A percentile compares a stretch with the other conserved stretches of the same genome.
phyloP scores from a whole-genome alignment of 2,888 invertebrate species.

The Drosophila paracracens region DNA sequence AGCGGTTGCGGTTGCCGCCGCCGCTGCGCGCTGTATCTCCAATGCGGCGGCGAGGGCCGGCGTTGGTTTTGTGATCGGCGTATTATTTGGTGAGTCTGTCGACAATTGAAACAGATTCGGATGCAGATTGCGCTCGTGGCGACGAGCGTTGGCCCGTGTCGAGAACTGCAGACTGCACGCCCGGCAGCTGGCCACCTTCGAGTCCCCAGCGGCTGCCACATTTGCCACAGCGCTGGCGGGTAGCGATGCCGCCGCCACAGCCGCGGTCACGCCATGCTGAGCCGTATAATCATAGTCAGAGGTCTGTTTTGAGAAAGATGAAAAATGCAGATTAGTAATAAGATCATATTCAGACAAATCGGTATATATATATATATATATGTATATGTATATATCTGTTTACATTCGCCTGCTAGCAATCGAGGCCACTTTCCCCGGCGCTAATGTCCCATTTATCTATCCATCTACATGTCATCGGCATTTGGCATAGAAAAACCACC shows the following conservation, averaged over 20 bases:
- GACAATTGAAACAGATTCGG: slow-evolving; percentile 82
- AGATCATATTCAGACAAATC: neutral
- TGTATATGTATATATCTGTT: neutral
- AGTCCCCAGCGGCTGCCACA: slow-evolving; percentile 73
- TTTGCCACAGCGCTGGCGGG: slow-evolving; percentile 71
- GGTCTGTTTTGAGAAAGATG: slow-evolving; percentile 41
- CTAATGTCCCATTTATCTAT: neutral
- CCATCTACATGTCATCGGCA: neutral
- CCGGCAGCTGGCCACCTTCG: slow-evolving; percentile 83
- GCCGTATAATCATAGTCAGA: slow-evolving; percentile 71
- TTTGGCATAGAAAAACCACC: neutral
- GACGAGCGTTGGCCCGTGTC: slow-evolving; percentile 85
- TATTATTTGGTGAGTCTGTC: slow-evolving; percentile 73
- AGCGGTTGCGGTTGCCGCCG: slow-evolving; percentile 70
- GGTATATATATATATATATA: neutral
- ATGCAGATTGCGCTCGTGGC: slow-evolving; percentile 85
- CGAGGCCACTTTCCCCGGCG: neutral
- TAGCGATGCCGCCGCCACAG: slow-evolving; percentile 62
- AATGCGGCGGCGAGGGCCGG: slow-evolving; percentile 80
- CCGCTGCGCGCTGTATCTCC: slow-evolving; percentile 78
- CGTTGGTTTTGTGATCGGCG: slow-evolving; percentile 79
- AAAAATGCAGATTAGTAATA: slow-evolving; percentile 19
- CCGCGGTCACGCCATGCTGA: slow-evolving; percentile 70
- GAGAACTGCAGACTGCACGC: slow-evolving; percentile 85
- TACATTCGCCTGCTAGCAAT: neutral